Conservation (phyloP, 2,797 vertebrate species). For the Sebastes taczanowskii region DNA sequence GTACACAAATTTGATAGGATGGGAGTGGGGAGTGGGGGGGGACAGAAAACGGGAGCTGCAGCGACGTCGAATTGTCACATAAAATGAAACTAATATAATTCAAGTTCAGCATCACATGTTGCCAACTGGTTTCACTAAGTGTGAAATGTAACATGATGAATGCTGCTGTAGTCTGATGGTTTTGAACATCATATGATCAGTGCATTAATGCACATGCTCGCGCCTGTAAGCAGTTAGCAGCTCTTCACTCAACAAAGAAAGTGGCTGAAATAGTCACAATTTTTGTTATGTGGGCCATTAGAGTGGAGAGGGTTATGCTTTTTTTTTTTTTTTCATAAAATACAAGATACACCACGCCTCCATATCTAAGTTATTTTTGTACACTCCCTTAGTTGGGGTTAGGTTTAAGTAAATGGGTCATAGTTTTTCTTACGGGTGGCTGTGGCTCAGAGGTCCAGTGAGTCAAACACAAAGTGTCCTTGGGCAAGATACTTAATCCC, state of each 20-base stretch:
- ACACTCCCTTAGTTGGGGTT: neutral
- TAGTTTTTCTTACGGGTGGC: too few species aligned
- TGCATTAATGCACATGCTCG: neutral
- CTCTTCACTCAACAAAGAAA: too few species aligned
- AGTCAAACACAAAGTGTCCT: too few species aligned
- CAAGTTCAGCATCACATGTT: neutral
- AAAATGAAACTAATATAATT: neutral
- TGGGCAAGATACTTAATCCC: too few species aligned
- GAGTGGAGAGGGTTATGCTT: neutral
- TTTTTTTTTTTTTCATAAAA: neutral
- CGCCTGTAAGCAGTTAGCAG: neutral
- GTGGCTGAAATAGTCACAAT: too few species aligned
- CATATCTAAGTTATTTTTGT: neutral
- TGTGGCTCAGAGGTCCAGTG: too few species aligned
- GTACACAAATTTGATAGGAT: neutral
- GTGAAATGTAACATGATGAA: neutral
- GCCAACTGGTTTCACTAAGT: neutral
- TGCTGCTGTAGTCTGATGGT: neutral
- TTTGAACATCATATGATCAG: neutral
- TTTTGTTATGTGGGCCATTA: neutral
- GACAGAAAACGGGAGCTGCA: neutral
- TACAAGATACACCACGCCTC: neutral
- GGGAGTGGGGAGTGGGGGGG: fast-evolving
- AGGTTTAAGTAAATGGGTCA: neutral
- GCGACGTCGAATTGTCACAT: neutral